phyloP scores from a whole-genome alignment of 2,888 invertebrate species.

The Plebejus argus region DNA sequence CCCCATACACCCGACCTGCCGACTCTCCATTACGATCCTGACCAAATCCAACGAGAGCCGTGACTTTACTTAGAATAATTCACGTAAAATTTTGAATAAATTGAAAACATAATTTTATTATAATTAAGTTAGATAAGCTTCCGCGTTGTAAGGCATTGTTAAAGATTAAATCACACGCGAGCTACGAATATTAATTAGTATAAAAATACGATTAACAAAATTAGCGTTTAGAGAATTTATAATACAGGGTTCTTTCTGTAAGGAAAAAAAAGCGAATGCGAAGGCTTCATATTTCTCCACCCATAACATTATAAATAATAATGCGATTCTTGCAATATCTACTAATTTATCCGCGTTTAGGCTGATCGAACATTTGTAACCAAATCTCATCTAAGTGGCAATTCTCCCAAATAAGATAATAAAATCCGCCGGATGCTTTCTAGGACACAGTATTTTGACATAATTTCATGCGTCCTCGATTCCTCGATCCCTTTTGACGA shows the following conservation, averaged over 20 bases:
- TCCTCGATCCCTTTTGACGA: conserved; percentile 48
- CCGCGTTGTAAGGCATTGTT: conserved; percentile 13
- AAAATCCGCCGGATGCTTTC: conserved; percentile 34
- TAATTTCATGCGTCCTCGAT: conserved; percentile 49
- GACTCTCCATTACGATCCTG: conserved; percentile 57
- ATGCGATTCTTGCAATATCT: conserved; percentile 1
- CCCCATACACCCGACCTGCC: conserved; percentile 46
- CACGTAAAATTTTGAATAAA: conserved; percentile 10
- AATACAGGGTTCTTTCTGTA: not conserved
- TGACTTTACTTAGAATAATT: conserved; percentile 20
- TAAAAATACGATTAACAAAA: not conserved
- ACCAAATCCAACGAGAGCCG: conserved; percentile 46
- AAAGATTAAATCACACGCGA: not conserved
- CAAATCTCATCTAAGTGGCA: conserved; percentile 23
- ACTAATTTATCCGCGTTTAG: conserved; percentile 3
- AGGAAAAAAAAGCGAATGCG: not conserved
- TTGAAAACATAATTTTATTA: conserved; percentile 14
- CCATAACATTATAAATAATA: not conserved
- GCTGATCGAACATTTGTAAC: conserved; percentile 7
- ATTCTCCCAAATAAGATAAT: conserved; percentile 29
- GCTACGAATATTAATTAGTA: not conserved
- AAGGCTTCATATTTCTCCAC: not conserved
- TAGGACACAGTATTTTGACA: conserved; percentile 39
- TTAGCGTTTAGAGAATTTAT: not conserved
- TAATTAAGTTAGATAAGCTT: conserved; percentile 5